A percentile compares a stretch with the other conserved stretches of the same genome.
These are phyloP conservation scores for Protobothrops mucrosquamatus DNA, from an alignment of 2,113 vertebrate genomes.

Conservation along the genomic window DNA sequence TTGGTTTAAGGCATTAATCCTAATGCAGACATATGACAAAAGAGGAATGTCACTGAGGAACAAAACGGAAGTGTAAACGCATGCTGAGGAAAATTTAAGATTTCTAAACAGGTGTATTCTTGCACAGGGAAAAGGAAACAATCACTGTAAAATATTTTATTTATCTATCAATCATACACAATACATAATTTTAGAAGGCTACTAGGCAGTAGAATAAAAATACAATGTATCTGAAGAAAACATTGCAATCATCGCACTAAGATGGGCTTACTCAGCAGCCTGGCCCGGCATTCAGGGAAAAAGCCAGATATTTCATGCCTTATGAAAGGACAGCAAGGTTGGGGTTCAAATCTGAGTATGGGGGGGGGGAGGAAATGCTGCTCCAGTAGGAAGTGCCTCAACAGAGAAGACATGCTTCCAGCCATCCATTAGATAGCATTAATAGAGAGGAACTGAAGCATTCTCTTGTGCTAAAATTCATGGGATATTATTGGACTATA, in stretches of 20 bases:
- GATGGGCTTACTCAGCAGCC: neutral
- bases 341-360: neutral
- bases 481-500: neutral
- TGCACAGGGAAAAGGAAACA: neutral
- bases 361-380: neutral
- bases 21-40: neutral
- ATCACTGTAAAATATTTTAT: neutral
- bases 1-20: neutral
- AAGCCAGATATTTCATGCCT: neutral
- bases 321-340: neutral
- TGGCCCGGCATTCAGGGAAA: neutral
- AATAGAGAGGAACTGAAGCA: neutral
- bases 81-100: neutral
- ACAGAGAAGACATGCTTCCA: neutral
- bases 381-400: neutral
- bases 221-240: neutral
- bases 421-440: neutral
- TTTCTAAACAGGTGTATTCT: neutral
- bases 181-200: neutral
- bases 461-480: neutral
- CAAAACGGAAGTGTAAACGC: neutral
- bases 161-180: neutral
- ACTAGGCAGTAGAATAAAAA: neutral
- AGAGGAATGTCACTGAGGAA: neutral
- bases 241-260: neutral